Evolutionary conservation across 2,888 invertebrate genomes (phyloP).

Genomic region (Disparrhopalites patrizii): DNA sequence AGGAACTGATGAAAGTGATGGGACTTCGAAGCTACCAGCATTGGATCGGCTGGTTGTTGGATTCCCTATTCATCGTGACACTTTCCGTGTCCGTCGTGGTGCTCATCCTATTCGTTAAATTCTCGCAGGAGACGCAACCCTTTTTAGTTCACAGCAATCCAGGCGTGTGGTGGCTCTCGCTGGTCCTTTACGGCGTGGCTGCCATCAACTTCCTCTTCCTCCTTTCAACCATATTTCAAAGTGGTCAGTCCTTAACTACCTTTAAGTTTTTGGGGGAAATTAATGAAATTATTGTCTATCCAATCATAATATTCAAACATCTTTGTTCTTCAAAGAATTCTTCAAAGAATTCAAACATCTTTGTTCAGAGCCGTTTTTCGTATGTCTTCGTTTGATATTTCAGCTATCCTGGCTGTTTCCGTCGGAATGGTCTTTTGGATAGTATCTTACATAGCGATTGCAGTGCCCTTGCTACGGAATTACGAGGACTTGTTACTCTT

Average conservation of each 20-base stretch:
- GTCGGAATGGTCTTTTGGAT: constrained; percentile 50
- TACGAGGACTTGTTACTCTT: constrained; percentile 33
- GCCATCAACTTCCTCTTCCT: constrained; percentile 53
- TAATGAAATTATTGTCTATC: neutral
- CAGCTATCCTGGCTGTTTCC: constrained; percentile 50
- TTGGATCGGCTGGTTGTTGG: constrained; percentile 57
- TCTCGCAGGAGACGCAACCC: constrained; percentile 38
- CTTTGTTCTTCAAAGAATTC: no score
- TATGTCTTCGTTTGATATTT: neutral
- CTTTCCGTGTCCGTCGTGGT: constrained; percentile 52
- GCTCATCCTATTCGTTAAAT: constrained; percentile 49
- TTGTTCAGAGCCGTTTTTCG: neutral
- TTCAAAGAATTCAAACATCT: no score
- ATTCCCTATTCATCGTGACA: constrained; percentile 52
- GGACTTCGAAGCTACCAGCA: constrained; percentile 57
- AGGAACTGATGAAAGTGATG: constrained; percentile 60
- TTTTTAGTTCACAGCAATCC: constrained; percentile 51
- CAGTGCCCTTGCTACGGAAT: constrained; percentile 34
- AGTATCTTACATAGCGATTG: constrained; percentile 42
- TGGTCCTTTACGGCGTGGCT: constrained; percentile 51
- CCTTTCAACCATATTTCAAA: constrained; percentile 53
- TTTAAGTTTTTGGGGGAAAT: no score
- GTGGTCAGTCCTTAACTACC: constrained; percentile 49
- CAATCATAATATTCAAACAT: neutral
- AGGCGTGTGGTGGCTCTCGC: constrained; percentile 51